Percentiles rank a stretch among this genome's conserved stretches.
Evolutionary conservation across 2,113 vertebrate genomes (phyloP).

Genomic region (Craseonycteris thonglongyai): DNA sequence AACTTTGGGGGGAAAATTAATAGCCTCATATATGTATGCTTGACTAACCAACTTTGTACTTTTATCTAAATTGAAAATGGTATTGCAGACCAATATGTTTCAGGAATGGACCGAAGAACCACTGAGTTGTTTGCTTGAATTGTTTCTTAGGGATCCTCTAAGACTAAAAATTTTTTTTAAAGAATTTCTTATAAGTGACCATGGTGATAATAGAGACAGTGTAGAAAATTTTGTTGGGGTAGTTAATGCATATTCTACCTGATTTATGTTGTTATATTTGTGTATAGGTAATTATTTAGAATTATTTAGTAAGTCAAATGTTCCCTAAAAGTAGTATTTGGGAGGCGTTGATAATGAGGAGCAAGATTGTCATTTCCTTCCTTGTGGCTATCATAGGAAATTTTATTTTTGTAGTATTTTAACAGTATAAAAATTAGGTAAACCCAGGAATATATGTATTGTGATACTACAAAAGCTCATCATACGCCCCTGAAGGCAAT

Average conservation of each 20-base stretch:
- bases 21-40: neutral
- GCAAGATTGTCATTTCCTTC: neutral
- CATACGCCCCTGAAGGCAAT: neutral
- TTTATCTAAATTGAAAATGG: neutral
- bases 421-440: neutral
- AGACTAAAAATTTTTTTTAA: constrained; percentile 11
- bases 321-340: neutral
- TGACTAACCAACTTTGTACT: neutral
- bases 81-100: neutral
- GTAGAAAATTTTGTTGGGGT: neutral
- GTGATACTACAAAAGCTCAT: neutral
- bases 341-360: neutral
- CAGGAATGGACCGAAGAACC: neutral
- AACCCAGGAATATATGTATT: neutral
- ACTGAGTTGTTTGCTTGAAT: neutral
- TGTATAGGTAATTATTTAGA: neutral
- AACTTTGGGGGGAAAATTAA: neutral
- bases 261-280: neutral
- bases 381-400: neutral
- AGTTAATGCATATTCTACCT: neutral
- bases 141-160: neutral
- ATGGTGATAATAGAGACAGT: neutral
- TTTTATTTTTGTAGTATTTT: neutral
- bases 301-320: neutral
- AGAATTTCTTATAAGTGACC: neutral